Percentiles rank a stretch among this genome's conserved stretches.
These are phyloP conservation scores for Bufotes viridis DNA, from an alignment of 2,797 vertebrate genomes.

Conservation along the genomic window DNA sequence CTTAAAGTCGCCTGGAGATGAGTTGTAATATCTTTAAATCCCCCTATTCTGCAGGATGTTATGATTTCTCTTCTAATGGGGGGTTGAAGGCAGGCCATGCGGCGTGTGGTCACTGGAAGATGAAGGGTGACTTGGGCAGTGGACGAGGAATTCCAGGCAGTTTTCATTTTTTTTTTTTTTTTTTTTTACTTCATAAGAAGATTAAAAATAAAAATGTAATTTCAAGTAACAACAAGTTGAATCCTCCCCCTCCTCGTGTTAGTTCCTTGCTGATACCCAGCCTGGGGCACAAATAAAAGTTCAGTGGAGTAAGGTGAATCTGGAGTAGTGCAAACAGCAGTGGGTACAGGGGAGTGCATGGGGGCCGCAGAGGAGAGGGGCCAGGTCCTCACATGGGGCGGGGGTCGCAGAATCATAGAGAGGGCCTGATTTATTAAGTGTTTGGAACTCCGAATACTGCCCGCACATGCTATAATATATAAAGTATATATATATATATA, in stretches of 20 bases:
- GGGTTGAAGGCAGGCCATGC: background rate
- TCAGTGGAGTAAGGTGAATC: conserved; percentile 63
- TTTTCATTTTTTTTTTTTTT: conserved; percentile 61
- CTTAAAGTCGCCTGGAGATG: background rate
- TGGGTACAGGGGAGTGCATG: conserved; percentile 81
- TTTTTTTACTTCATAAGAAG: conserved; percentile 65
- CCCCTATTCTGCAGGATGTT: background rate
- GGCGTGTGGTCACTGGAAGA: conserved; percentile 68
- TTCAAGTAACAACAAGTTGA: conserved; percentile 80
- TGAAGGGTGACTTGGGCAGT: conserved; percentile 69
- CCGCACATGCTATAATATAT: background rate
- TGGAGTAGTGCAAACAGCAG: conserved; percentile 71
- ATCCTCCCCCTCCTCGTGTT: conserved; percentile 70
- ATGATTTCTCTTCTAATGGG: conserved; percentile 5
- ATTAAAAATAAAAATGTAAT: conserved; percentile 69
- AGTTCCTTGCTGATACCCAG: conserved; percentile 70
- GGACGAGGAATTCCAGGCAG: conserved; percentile 71
- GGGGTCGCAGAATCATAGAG: background rate
- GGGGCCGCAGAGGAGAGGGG: conserved; percentile 83
- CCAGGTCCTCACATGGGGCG: conserved; percentile 81
- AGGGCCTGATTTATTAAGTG: conserved; percentile 74
- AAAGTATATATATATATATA: conserved; percentile 6
- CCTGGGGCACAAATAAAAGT: conserved; percentile 68
- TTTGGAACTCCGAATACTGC: conserved; percentile 61
- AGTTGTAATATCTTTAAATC: background rate